These are phyloP conservation scores for Osmoderma eremita DNA, from an alignment of 2,888 invertebrate species.

Conservation along the genomic window DNA sequence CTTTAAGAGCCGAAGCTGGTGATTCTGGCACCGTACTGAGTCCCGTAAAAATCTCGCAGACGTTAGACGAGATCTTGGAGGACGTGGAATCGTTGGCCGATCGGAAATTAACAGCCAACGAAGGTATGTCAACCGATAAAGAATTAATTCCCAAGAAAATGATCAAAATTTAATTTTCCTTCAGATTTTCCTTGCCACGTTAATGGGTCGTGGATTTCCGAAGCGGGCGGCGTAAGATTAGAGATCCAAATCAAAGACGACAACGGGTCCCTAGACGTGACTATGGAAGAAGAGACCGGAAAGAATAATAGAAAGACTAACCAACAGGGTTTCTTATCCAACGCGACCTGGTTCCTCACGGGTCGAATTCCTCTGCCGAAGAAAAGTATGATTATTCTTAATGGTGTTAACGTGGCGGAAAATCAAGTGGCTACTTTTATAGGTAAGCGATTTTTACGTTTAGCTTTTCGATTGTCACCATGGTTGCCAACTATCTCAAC, in stretches of 20 bases:
- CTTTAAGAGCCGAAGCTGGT: neutral
- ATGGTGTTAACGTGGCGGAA: constrained; percentile 50
- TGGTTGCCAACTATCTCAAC: constrained; percentile 40
- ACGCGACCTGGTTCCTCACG: constrained; percentile 54
- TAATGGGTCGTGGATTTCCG: constrained; percentile 55
- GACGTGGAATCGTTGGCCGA: constrained; percentile 38
- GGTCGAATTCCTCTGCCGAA: constrained; percentile 54
- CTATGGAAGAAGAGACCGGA: constrained; percentile 37
- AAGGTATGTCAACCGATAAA: constrained; percentile 23
- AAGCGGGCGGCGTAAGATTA: constrained; percentile 52
- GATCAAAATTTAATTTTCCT: neutral
- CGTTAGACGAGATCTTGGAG: constrained; percentile 38
- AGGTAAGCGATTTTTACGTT: constrained; percentile 50
- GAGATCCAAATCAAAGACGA: constrained; percentile 38
- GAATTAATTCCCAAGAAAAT: neutral
- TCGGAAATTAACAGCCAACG: constrained; percentile 25
- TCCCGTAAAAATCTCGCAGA: constrained; percentile 36
- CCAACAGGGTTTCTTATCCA: constrained; percentile 53
- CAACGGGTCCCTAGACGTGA: constrained; percentile 19
- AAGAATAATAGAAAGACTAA: constrained; percentile 45
- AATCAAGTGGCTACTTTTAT: constrained; percentile 56
- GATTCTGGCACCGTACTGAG: neutral
- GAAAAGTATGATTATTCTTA: constrained; percentile 54
- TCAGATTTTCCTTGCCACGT: constrained; percentile 51
- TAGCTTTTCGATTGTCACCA: constrained; percentile 5